Evolutionary conservation across 2,888 invertebrate genomes (phyloP), one percentile per base, ranked within the genome.

Genomic region (Junonia oenone): DNA sequence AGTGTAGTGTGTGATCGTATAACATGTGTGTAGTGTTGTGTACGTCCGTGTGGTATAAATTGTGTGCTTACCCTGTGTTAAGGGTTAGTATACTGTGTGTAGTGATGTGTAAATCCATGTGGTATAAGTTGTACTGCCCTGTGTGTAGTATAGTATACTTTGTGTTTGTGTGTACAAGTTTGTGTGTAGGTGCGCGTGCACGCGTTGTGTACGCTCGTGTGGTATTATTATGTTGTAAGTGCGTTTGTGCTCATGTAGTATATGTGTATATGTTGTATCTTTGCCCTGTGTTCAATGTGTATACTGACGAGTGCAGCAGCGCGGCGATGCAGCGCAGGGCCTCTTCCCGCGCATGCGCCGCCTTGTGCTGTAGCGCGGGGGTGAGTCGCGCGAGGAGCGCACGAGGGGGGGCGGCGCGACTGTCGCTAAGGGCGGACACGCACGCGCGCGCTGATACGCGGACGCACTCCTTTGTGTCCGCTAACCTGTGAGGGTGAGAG

Each of bases 281-380:
- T 5, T 3, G 26, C 4, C 6, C 4, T 26, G 26, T 26, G 26
- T 26, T 3, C 6, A 6, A 5, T 11, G 31, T 31, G 31, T 31
- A 8, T 11, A 83, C 94, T 93, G 83, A 97, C 95, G 95, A 94
- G 75, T 96, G 95, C 29, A 98, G 83, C 45, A 96, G 93, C 55
- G 95, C 93, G 61, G 96, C 95, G 66, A 98, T 93, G 66, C 96
- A 95, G 65, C 95, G 91, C 60, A 98, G 90, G 29, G 96, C 94
- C 81, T 98, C 98, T 75, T 98, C 98, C 51, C 98, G 87, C 31
- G 98, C 95, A 90, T 97, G 97, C 71, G 97, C 95, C 79, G 98
- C 97, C 88, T 98, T 98, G 89, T 98, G 98, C 67, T 92, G 91
- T 72, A 98, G 93, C 15, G 94, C 93, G 56, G 85, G 83, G 17